These are phyloP conservation scores for Larimichthys polyactis DNA, from an alignment of 2,113 vertebrate species.

Conservation along the genomic window DNA sequence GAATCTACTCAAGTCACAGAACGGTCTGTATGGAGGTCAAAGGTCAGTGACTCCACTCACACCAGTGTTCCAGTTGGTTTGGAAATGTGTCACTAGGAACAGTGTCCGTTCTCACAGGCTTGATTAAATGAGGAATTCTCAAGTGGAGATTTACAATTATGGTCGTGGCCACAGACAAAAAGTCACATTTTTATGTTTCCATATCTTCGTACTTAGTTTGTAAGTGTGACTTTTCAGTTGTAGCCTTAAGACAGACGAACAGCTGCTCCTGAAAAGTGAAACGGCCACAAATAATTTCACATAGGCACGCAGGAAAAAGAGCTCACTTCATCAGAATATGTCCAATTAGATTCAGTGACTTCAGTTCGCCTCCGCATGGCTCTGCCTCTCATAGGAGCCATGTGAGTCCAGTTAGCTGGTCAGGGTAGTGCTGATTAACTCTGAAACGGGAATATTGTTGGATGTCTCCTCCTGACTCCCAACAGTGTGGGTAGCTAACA, in stretches of 20 bases:
- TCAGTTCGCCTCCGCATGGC: slow-evolving; percentile 30
- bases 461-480: slow-evolving; percentile 45
- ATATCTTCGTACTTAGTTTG: neutral
- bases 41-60: neutral
- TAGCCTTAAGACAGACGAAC: neutral
- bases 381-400: slow-evolving; percentile 68
- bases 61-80: neutral
- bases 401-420: slow-evolving; percentile 82
- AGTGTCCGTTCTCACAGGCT: neutral
- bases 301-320: slow-evolving; percentile 27
- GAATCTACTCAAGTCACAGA: neutral
- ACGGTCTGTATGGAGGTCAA: neutral
- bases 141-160: neutral
- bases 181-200: neutral
- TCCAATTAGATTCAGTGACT: slow-evolving; percentile 59
- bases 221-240: neutral
- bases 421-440: slow-evolving; percentile 74
- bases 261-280: neutral
- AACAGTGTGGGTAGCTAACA: slow-evolving; percentile 15
- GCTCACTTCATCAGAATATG: slow-evolving; percentile 45
- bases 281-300: neutral
- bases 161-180: neutral
- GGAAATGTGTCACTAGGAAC: neutral
- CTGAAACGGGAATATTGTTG: slow-evolving; percentile 79
- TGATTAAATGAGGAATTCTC: slow-evolving; percentile 4